Percentiles rank a stretch among this genome's conserved stretches.
Conservation (phyloP, 2,888 invertebrate genomes). For the Dasysyrphus albostriatus region DNA sequence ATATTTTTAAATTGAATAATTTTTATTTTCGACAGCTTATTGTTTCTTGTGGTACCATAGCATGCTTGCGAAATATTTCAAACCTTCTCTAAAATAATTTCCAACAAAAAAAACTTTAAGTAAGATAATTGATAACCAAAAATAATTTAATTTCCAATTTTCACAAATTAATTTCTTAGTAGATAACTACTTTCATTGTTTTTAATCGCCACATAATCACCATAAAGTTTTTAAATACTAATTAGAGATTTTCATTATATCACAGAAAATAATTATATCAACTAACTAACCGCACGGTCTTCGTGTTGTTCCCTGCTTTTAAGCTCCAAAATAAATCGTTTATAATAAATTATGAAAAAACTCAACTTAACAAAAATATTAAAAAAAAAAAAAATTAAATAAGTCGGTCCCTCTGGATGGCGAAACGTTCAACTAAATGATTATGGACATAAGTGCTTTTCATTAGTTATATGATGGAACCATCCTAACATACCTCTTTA, state of each 20-base stretch:
- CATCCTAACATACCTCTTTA: not conserved
- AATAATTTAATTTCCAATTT: not conserved
- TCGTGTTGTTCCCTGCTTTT: conserved; percentile 15
- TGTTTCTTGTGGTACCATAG: too few relatives aligned
- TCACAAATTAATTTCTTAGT: not conserved
- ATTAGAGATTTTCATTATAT: conserved; percentile 61
- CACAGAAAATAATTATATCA: conserved; percentile 40
- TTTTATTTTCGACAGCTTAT: too few relatives aligned
- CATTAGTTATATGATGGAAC: conserved; percentile 51
- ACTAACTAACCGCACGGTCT: conserved; percentile 37
- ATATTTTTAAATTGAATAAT: too few relatives aligned
- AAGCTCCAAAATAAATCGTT: conserved; percentile 51
- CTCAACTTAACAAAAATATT: conserved; percentile 29
- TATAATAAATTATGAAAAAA: conserved; percentile 59
- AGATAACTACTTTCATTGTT: not conserved
- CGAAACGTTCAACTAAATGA: conserved; percentile 38
- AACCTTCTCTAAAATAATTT: too few relatives aligned
- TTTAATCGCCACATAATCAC: conserved; percentile 28
- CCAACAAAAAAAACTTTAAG: not conserved
- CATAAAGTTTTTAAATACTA: conserved; percentile 55
- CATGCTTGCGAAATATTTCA: too few relatives aligned
- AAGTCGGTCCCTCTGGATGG: conserved; percentile 37
- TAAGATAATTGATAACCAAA: not conserved
- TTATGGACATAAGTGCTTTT: conserved; percentile 53
- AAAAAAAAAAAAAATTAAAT: conserved; percentile 32